Base-by-base conservation (phyloP, 1,140 invertebrate species). In the Solenopsis fugax region DNA sequence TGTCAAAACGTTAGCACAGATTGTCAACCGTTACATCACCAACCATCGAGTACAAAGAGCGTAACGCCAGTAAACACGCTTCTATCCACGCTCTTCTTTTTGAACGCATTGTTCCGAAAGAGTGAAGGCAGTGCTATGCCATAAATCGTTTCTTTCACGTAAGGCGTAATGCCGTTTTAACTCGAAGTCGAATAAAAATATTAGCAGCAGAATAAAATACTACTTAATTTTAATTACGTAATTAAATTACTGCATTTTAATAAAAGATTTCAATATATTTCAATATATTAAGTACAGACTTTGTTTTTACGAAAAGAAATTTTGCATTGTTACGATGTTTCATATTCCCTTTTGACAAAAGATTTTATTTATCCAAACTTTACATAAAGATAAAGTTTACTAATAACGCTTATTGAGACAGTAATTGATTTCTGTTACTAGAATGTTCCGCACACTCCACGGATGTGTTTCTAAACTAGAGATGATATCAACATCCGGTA, bases 11-110 rank as follows among this genome's bases (percentile, higher is more conserved):
- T 77, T 85, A 77, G 58, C 58, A 77, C 72, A 64, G 50, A 77
- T 64, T 85, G 82, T 85, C 82, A 85, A 85, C 72, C 82, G 58
- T 64, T 77, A 64, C 72, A 62, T 50, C 60, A 85, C 60, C 56
- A 64, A 48, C 45, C 64, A 29, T 81, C 48, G 77, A 81, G 62
- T 81, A 81, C 77, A 81, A 81, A 81, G 76, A 80, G 34, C 34
- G 34, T 81, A 54, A 69, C 50, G 77, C 64, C 50, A 54, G 77
- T 81, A 81, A 81, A 81, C 64, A 81, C 62, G 77, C 48, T 80
- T 69, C 77, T 69, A 41, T 12, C 62, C 62, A 12, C 48, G 77
- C 16, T 52, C 16, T 52, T 81, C 24, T 54, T 65, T 81, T 69
- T 81, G 34, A 81, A 54, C 48, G 77, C 77, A 69, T 69, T 81